Conservation (phyloP, 2,113 vertebrate genomes). For the Scalopus aquaticus region DNA sequence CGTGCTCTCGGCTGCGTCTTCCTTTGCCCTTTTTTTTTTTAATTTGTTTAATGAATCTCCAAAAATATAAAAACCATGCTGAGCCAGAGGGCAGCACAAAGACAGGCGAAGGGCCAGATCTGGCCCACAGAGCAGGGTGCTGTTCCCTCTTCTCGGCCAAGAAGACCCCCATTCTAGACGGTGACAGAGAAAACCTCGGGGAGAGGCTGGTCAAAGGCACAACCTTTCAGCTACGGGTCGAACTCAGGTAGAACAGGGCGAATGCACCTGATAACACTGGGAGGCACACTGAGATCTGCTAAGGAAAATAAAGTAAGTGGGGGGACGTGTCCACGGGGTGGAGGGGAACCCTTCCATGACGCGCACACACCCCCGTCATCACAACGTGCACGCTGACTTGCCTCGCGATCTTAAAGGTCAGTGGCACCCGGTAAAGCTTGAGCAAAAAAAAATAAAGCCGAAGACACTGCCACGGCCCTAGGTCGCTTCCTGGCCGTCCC, state of each 20-base stretch:
- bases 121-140: background rate
- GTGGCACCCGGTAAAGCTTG: too few relatives aligned
- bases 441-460: too few relatives aligned
- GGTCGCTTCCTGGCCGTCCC: too few relatives aligned
- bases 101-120: background rate
- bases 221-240: background rate
- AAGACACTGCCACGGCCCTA: too few relatives aligned
- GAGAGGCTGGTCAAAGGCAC: background rate
- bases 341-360: too few relatives aligned
- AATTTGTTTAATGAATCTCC: background rate
- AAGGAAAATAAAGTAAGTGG: background rate
- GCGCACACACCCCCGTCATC: too few relatives aligned
- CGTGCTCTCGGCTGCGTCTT: too few relatives aligned
- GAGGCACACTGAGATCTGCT: background rate
- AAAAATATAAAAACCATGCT: background rate
- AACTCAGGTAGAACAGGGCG: background rate
- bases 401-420: too few relatives aligned
- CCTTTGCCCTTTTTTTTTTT: background rate
- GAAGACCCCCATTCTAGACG: background rate
- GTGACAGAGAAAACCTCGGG: background rate
- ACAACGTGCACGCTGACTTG: too few relatives aligned
- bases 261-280: background rate
- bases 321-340: too few relatives aligned
- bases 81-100: background rate
- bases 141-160: too few relatives aligned